Base-by-base conservation (phyloP, 2,888 invertebrate genomes). In the Drosophila gaucha region DNA sequence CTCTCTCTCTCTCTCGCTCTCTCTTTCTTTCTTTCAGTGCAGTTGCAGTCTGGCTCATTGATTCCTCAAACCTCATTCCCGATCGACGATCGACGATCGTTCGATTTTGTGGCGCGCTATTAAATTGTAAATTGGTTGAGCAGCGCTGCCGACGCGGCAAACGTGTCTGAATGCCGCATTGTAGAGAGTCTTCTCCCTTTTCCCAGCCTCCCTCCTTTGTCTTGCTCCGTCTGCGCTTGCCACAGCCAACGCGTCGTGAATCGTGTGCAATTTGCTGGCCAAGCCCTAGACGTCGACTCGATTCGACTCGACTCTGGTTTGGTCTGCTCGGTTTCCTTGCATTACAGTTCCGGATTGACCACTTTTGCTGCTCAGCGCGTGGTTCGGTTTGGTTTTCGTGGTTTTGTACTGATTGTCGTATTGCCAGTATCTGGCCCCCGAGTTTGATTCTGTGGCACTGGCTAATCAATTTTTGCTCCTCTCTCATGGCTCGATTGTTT, bases 101-200 rank as follows among this genome's bases (percentile, higher is more conserved):
- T 86, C 85, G 84, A 78, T 84, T 87, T 77, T 79, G 86, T 75
- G 71, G 85, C 79, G 70, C 63, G 79, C 84, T 87, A 85, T 85
- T 85, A 85, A 87, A 85, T 85, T 85, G 85, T 87, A 85, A 87
- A 85, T 87, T 85, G 86, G 69, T 70, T 60, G 71, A 49, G 85
- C 82, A 79, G 85, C 87, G 85, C 87, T 84, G 77, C 72, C 52
- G 51, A 49, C 31, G 80, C 69, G 30, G 55, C 77, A 82, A 87
- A 84, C 84, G 82, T 84, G 84, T 75, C 85, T 84, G 85, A 87
- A 84, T 84, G 87, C 82, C 74, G 65, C 66, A 67, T 59, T 38
- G 77, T 31, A 44, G 0, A n/a, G 26, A n/a, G n/a, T n/a, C n/a
- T 0, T 5, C 4, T 12, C 30, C 5, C 6, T 9, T 22, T n/a